Evolutionary conservation across 1,140 invertebrate species (phyloP).

Genomic region (Drosophila pectinifera): DNA sequence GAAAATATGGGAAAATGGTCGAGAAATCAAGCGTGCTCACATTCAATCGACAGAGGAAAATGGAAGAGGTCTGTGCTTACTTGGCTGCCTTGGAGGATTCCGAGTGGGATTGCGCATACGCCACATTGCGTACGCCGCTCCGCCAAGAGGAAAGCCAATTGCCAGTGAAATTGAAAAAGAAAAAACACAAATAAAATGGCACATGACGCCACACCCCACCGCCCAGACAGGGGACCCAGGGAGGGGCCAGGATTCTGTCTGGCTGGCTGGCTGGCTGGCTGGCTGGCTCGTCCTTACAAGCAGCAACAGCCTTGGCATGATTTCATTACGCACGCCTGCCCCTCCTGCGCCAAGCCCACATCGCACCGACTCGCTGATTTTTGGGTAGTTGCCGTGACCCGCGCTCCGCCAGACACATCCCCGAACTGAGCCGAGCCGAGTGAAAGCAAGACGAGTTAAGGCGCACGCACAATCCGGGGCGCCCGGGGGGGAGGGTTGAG

Average conservation of each 20-base stretch:
- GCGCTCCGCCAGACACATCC: constrained; percentile 76
- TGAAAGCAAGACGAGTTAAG: constrained; percentile 59
- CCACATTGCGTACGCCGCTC: constrained; percentile 59
- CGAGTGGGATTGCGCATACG: constrained; percentile 68
- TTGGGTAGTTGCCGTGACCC: constrained; percentile 48
- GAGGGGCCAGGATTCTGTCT: constrained; percentile 23
- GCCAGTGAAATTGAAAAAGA: constrained; percentile 64
- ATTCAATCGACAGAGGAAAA: neutral
- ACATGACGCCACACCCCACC: constrained; percentile 2
- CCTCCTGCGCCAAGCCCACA: constrained; percentile 1
- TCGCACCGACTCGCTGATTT: constrained; percentile 29
- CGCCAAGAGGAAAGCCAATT: constrained; percentile 42
- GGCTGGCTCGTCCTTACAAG: constrained; percentile 18
- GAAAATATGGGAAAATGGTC: constrained; percentile 54
- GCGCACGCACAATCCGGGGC: constrained; percentile 61
- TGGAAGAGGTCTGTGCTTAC: neutral
- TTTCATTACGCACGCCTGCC: constrained; percentile 67
- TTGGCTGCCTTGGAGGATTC: constrained; percentile 25
- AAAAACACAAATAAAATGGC: constrained; percentile 7
- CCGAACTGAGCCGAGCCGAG: constrained; percentile 24
- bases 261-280: constrained; percentile 10
- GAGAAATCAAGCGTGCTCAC: constrained; percentile 44
- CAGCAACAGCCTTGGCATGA: constrained; percentile 75
- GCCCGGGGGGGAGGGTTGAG: neutral
- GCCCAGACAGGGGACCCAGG: neutral